Evolutionary conservation across 2,888 invertebrate species (phyloP).

Genomic region (Girardia tigrina): DNA sequence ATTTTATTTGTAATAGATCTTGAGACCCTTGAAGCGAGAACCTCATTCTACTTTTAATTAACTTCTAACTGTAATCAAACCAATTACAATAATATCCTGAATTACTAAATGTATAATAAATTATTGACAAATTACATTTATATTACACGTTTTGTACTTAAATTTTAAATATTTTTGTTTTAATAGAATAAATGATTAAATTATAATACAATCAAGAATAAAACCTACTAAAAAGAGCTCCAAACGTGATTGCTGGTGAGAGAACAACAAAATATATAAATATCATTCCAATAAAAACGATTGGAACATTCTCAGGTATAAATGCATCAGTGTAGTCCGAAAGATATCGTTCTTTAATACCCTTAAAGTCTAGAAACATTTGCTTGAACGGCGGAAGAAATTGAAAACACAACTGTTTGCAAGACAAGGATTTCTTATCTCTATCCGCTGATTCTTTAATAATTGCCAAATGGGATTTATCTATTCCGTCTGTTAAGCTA

Average conservation of each 20-base stretch:
- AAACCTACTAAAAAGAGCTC: conserved; percentile 34
- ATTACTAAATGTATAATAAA: too few species aligned
- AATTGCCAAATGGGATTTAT: background rate
- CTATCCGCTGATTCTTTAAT: background rate
- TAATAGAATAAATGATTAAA: too few species aligned
- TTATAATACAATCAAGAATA: too few species aligned
- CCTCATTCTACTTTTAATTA: too few species aligned
- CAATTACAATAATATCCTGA: too few species aligned
- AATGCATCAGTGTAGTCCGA: conserved; percentile 35
- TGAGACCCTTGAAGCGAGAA: too few species aligned
- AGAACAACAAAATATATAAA: conserved; percentile 35
- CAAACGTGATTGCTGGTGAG: conserved; percentile 36
- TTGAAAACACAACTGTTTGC: background rate
- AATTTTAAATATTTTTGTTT: too few species aligned
- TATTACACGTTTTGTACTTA: too few species aligned
- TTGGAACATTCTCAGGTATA: conserved; percentile 3
- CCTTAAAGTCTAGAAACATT: background rate
- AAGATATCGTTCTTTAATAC: conserved; percentile 21
- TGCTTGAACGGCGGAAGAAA: conserved; percentile 29
- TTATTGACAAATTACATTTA: too few species aligned
- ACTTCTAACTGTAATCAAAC: too few species aligned
- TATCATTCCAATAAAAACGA: conserved; percentile 32
- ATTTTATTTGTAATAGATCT: too few species aligned
- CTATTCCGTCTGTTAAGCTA: background rate
- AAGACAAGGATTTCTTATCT: background rate